phyloP scores from a whole-genome alignment of 2,113 vertebrate genomes.

The Bujurquina vittata region DNA sequence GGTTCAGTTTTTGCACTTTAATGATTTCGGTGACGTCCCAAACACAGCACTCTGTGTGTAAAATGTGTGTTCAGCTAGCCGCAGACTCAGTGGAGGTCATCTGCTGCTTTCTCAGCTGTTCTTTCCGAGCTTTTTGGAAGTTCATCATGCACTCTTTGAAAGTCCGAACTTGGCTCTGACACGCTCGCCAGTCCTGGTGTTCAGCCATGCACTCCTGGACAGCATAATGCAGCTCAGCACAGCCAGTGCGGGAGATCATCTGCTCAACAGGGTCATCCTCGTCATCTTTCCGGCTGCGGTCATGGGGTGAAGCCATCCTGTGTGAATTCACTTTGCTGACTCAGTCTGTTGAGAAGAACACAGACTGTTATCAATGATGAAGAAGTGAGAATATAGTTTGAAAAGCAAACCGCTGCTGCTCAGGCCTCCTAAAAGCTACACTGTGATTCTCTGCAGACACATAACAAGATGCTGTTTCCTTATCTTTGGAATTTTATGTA shows the following conservation, averaged over 20 bases:
- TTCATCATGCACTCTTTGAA: constrained; percentile 90
- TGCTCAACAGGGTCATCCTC: constrained; percentile 88
- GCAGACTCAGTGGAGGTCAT: constrained; percentile 17
- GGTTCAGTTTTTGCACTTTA: not conserved
- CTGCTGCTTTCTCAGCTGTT: constrained; percentile 70
- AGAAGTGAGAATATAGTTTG: not conserved
- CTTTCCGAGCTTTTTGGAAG: constrained; percentile 73
- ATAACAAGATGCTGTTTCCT: not conserved
- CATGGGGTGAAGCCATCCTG: constrained; percentile 85
- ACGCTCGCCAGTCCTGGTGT: constrained; percentile 90
- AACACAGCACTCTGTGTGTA: not conserved
- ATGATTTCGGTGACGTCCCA: not conserved
- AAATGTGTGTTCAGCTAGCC: constrained; percentile 33
- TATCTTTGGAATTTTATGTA: not conserved
- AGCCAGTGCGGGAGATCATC: constrained; percentile 88
- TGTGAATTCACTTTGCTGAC: not conserved
- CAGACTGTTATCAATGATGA: not conserved
- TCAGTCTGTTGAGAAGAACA: constrained; percentile 2
- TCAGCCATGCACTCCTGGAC: constrained; percentile 94
- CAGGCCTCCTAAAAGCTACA: not conserved
- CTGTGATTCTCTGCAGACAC: not conserved
- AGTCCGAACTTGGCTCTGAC: constrained; percentile 84
- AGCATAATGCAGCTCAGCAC: constrained; percentile 83
- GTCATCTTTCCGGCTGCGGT: constrained; percentile 73
- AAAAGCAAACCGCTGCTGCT: not conserved